Percentiles rank a stretch among this genome's conserved stretches.
These are phyloP conservation scores for Lepidotrigona ventralis DNA, from an alignment of 1,140 invertebrate species.

Conservation along the genomic window DNA sequence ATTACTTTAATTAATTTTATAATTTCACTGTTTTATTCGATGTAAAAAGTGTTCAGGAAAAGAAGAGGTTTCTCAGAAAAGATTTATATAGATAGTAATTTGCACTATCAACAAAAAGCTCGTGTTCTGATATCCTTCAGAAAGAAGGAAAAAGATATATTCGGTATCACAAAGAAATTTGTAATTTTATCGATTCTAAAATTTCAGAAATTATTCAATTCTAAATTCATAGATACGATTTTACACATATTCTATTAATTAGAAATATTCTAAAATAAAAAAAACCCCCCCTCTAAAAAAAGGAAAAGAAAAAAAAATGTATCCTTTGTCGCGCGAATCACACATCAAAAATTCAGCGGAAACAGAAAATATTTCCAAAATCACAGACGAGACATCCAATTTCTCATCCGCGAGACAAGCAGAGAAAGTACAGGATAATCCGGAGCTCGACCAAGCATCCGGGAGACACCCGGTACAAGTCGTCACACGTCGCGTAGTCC, in stretches of 20 bases:
- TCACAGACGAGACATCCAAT: not conserved
- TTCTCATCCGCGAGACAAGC: not conserved
- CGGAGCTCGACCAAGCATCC: conserved; percentile 6
- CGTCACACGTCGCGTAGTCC: conserved; percentile 16
- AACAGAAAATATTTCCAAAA: not conserved
- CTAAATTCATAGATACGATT: not conserved
- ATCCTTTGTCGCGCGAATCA: not conserved
- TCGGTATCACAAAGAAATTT: not conserved
- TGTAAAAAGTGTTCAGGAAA: too few species aligned
- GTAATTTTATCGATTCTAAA: not conserved
- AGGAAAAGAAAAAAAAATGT: not conserved
- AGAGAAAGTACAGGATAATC: too few species aligned
- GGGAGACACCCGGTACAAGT: not conserved
- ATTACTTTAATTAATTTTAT: too few species aligned
- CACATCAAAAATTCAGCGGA: not conserved
- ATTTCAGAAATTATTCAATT: not conserved
- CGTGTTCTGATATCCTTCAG: not conserved
- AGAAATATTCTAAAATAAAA: not conserved
- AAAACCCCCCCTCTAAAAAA: not conserved
- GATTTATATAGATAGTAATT: too few species aligned
- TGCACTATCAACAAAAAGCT: too few species aligned
- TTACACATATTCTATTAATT: not conserved
- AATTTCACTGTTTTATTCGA: too few species aligned
- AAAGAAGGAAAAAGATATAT: not conserved
- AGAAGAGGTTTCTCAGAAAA: too few species aligned